Evolutionary conservation across 2,113 vertebrate genomes (phyloP).

Genomic region (Mastomys natalensis): DNA sequence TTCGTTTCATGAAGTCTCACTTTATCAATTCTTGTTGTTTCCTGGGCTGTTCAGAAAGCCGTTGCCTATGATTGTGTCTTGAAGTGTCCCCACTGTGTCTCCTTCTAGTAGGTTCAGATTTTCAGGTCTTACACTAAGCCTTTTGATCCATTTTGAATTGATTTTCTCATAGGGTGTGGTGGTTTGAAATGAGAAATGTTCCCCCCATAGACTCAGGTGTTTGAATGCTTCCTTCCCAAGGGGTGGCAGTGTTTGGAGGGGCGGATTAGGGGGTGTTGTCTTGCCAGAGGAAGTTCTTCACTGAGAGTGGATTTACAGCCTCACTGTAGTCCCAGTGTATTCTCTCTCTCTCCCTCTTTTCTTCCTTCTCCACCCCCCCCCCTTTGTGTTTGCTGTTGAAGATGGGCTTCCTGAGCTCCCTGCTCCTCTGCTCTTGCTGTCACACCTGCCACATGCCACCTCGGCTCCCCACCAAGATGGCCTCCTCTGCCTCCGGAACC

Average conservation of each 20-base stretch:
- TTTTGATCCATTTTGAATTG: background rate
- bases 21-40: background rate
- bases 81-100: background rate
- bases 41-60: background rate
- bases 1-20: background rate
- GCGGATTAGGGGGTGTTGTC: background rate
- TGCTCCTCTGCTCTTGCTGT: too few relatives aligned
- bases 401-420: background rate
- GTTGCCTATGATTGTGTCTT: background rate
- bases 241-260: background rate
- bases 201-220: background rate
- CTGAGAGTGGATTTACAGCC: too few relatives aligned
- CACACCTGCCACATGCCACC: background rate
- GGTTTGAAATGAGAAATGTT: background rate
- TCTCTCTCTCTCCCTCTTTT: background rate
- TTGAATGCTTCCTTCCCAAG: background rate
- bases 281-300: background rate
- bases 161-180: too few relatives aligned
- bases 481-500: background rate
- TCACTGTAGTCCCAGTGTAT: background rate
- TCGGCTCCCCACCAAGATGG: background rate
- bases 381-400: too few relatives aligned
- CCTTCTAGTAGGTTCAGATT: too few relatives aligned
- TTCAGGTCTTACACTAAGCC: background rate
- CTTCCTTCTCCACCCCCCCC: accelerated